Conservation (phyloP, 2,797 vertebrate genomes). For the Pseudotriccus pelzelni region DNA sequence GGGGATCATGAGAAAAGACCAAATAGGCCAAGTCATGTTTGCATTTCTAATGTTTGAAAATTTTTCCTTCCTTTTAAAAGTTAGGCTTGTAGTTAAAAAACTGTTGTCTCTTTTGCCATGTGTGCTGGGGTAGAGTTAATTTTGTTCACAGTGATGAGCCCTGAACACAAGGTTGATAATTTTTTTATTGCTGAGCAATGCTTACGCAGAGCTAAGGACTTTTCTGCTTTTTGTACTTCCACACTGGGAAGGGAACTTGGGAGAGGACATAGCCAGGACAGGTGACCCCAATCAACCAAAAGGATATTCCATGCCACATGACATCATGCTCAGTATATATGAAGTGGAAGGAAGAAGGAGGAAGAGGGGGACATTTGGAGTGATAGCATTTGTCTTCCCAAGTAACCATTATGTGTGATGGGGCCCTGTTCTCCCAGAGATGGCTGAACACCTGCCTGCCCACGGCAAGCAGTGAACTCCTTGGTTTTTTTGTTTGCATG, state of each 20-base stretch:
- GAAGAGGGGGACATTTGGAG: not conserved
- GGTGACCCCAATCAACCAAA: not conserved
- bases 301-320: not conserved
- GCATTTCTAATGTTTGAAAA: not conserved
- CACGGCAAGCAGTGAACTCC: not conserved
- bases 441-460: not conserved
- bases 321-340: not conserved
- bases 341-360: not conserved
- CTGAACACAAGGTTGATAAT: not conserved
- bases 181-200: not conserved
- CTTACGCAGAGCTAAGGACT: not conserved
- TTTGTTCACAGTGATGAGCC: not conserved
- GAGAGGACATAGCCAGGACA: not conserved
- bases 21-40: not conserved
- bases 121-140: not conserved
- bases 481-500: not conserved
- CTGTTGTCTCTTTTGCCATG: not conserved
- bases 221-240: not conserved
- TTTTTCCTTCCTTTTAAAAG: not conserved
- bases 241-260: not conserved
- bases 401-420: rapidly evolving
- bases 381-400: not conserved
- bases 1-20: not conserved
- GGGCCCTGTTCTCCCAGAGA: not conserved
- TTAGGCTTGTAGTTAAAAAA: not conserved